Conservation (phyloP, 1,140 invertebrate genomes). For the Scaptomyza pallida region DNA sequence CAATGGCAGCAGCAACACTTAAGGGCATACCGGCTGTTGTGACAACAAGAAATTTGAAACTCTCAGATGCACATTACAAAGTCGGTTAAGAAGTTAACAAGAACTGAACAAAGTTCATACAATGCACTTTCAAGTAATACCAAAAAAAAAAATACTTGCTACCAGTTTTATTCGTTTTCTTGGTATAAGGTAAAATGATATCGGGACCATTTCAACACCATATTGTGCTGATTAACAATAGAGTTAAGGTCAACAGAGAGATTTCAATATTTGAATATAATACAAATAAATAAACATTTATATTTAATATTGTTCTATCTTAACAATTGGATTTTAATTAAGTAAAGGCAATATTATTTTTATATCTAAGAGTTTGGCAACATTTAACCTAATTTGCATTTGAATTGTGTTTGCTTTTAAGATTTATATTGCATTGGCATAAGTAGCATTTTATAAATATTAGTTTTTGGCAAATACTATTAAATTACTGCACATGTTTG, state of each 20-base stretch:
- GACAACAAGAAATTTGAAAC: conserved; percentile 70
- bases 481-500: too few relatives aligned
- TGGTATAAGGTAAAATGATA: conserved; percentile 33
- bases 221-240: conserved; percentile 2
- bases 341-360: too few relatives aligned
- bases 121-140: not conserved
- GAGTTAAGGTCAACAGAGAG: not conserved
- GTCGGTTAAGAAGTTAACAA: conserved; percentile 52
- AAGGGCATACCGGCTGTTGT: conserved; percentile 55
- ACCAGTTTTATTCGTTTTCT: conserved; percentile 29
- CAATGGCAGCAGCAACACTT: conserved; percentile 21
- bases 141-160: conserved; percentile 27
- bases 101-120: conserved; percentile 24
- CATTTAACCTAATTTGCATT: too few relatives aligned
- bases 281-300: not conserved
- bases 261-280: not conserved
- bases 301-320: too few relatives aligned
- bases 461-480: too few relatives aligned
- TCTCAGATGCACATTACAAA: conserved; percentile 33
- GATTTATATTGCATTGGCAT: too few relatives aligned
- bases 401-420: too few relatives aligned
- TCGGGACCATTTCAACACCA: conserved; percentile 8
- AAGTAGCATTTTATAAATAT: too few relatives aligned
- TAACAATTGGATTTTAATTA: too few relatives aligned
- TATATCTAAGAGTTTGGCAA: too few relatives aligned